Percentiles rank a stretch among this genome's conserved stretches.
These are phyloP conservation scores for Pedionomus torquatus DNA, from an alignment of 2,113 vertebrate genomes.

Conservation along the genomic window DNA sequence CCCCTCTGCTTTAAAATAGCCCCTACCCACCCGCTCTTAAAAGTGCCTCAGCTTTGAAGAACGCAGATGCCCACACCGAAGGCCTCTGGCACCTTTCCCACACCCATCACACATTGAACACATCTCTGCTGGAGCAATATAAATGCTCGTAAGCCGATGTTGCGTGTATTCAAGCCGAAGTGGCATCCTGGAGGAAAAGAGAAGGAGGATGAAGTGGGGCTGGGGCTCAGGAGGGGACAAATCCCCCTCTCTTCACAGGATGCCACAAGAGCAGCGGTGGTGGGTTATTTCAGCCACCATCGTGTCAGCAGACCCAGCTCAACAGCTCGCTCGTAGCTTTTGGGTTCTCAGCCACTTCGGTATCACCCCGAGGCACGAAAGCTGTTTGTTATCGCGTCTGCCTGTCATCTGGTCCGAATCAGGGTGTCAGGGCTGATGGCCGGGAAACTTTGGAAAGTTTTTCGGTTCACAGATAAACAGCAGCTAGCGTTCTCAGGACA, in stretches of 20 bases:
- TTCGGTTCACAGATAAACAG: slow-evolving; percentile 62
- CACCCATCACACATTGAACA: background rate
- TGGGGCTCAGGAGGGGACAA: rapidly evolving
- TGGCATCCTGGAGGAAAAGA: background rate
- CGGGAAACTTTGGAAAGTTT: slow-evolving; percentile 68
- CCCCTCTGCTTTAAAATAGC: background rate
- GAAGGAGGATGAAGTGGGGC: rapidly evolving
- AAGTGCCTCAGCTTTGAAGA: background rate
- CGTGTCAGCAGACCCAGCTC: slow-evolving; percentile 33
- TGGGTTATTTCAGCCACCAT: background rate
- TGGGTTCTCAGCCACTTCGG: slow-evolving; percentile 49
- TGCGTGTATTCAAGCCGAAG: background rate
- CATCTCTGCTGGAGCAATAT: background rate
- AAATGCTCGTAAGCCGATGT: background rate
- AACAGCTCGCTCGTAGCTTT: slow-evolving; percentile 20
- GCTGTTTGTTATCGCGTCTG: slow-evolving; percentile 40
- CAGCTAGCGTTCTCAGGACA: slow-evolving; percentile 63
- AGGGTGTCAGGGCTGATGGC: slow-evolving; percentile 64
- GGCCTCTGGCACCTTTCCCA: background rate
- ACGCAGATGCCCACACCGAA: background rate
- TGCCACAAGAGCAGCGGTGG: background rate
- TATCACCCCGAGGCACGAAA: slow-evolving; percentile 42
- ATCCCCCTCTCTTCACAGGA: background rate
- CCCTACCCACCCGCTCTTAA: background rate
- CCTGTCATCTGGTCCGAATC: slow-evolving; percentile 71